Base-by-base conservation (phyloP, 2,888 invertebrate species). In the Galeruca laticollis region DNA sequence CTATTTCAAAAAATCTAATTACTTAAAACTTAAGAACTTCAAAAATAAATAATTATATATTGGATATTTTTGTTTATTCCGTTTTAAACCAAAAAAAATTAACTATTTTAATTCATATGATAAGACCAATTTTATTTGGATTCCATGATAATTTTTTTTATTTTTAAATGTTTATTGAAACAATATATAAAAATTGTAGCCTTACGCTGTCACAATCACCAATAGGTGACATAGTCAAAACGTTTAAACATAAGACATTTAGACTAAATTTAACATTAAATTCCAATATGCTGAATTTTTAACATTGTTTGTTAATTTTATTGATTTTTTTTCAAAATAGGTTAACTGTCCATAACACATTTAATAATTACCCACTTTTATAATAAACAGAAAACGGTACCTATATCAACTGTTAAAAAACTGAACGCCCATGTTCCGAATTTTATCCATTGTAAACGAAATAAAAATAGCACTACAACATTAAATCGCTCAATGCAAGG, bases 401-500 rank as follows among this genome's bases (percentile, higher is more conserved):
- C n/a, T 47, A 15, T 15, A 47, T 18, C 15, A 31, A 31, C 31
- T 26, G 43, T 21, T 60, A 40, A 26, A 52, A 26, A 62, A 56
- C 43, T 18, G 31, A 69, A 56, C 47, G 40, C 10, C 56, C 57
- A 49, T 40, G 47, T 21, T 63, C 69, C 69, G 60, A 60, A 43
- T 72, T 62, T 62, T 60, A 73, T 61, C 64, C 62, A 54, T 60
- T 60, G 63, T 73, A 66, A 70, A 69, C 60, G 65, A 71, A 71
- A 35, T 49, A 66, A 67, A 62, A 68, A 62, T 52, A 60, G 67
- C 79, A 79, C 79, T 80, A 81, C 75, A 81, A 79, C 78, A 81
- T 78, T 73, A 82, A 74, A 73, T 84, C 84, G 74, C 80, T 77
- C 68, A 80, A 62, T 69, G 76, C 68, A 60, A 79, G 69, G 67